Base-by-base conservation (phyloP, 2,797 vertebrate species). In the Mus caroli region DNA sequence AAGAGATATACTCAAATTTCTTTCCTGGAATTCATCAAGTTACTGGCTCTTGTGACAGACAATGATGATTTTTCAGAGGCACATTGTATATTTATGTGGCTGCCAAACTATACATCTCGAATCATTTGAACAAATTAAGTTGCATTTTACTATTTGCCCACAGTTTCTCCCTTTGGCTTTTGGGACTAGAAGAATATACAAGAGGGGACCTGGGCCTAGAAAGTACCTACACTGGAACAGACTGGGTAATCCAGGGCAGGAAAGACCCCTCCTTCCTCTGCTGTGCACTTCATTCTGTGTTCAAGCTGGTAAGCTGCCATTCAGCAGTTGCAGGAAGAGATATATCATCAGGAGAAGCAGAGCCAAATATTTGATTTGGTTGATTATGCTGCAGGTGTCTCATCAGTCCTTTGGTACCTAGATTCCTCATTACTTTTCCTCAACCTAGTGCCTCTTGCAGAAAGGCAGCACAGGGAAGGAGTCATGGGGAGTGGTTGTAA, bases 341-440 rank as follows among this genome's bases (percentile, higher is more conserved):
- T 88, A 97, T 90, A 97, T 98, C 95, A 96, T 97, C 96, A 93
- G 97, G 98, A 98, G 97, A 98, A 97, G 91, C 94, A 0, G 96
- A 98, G 97, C 97, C 97, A 98, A 98, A 98, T 98, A 98, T 98
- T 99, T 99, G 98, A 98, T 98, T 98, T 98, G 97, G 98, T 97
- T 98, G 96, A 98, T 98, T 98, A 98, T 98, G 96, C 96, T 98
- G 98, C 98, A 98, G 98, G 98, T 98, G 98, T 98, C 97, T 99
- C 97, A 98, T 98, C 98, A 98, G 97, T 89, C 71, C 92, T 17
- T 89, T 76, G 89, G 96, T 95, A 96, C 94, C 97, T 97, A 90
- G 98, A 98, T 98, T 98, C 96, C 96, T 98, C 97, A 98, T 98
- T 98, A 97, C 98, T 98, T 98, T 96, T 40, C 92, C 95, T 97